Evolutionary conservation across 2,888 invertebrate species (phyloP), one percentile per base, ranked within the genome.

Genomic region (Campoletis raptor): DNA sequence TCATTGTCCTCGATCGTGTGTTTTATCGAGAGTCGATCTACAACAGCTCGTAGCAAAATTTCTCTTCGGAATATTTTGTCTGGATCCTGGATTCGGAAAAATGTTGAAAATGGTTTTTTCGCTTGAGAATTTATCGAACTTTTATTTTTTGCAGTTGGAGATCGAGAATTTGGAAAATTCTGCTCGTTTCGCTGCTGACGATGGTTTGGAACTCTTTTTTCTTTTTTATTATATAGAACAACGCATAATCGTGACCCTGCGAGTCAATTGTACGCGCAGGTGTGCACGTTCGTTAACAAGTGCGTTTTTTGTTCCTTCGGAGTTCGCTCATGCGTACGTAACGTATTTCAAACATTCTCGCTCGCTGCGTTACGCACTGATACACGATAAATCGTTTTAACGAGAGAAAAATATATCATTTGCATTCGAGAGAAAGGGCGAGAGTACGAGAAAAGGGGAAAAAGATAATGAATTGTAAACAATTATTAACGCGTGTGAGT

Each of bases 161-260:
- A 54, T n/a, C 52, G 6, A 7, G 6, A 52, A 6, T 52, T 54
- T n/a, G n/a, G 2, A n/a, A 40, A 54, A 54, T n/a, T 8, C n/a
- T 1, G 7, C 6, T 52, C 52, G 52, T n/a, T 6, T n/a, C n/a
- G n/a, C n/a, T 54, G n/a, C 8, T n/a, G 52, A 54, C 21, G 52
- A 54, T n/a, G 24, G 5, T 57, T 9, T 9, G 12, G 12, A 61
- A 4, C 12, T 30, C 3, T 48, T 72, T 30, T 66, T 70, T 24
- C n/a, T 54, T 24, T 42, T 57, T 61, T 42, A 30, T 24, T 40
- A 8, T 64, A 5, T 40, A 12, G 9, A 12, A 42, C 36, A 21
- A 76, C 70, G 30, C 1, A 69, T 54, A 66, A 76, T 76, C 80
- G 77, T 81, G 72, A 81, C 76, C 70, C 85, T 77, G 72, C 66